Base-by-base conservation (phyloP, 2,888 invertebrate genomes). In the Myathropa florea region DNA sequence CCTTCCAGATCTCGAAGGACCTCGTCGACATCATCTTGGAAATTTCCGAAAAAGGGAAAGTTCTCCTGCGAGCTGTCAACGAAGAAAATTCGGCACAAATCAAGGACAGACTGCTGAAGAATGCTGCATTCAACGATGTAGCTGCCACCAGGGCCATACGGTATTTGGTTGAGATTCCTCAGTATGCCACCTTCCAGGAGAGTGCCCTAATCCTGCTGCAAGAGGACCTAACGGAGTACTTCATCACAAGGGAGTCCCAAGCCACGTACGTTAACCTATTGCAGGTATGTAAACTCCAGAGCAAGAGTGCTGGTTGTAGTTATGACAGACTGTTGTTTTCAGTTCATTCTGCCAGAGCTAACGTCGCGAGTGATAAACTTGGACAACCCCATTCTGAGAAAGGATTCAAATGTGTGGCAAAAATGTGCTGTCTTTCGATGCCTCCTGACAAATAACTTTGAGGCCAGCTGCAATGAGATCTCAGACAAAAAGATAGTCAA, bases 401-500 rank as follows among this genome's bases (percentile, higher is more conserved):
- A 89, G 3, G 90, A 90, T 9, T 70, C 81, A 0, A 89, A 89
- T 3, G 81, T 89, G 23, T 92, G 92, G 92, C 89, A 91, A 2
- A 91, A 91, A 30, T 89, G 91, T 26, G 90, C 90, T 0, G 85
- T 90, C 1, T 89, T 91, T 26, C 90, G 90, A 9, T 90, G 90
- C 60, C 83, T 92, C 4, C 79, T 93, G 0, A 67, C 89, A 1
- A 92, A 93, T 78, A 91, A 93, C 75, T 92, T 93, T 55, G 89
- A 90, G 23, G 88, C 84, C 0, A 88, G 91, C 9, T 80, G 88
- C 2, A 92, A 92, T 88, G 90, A 91, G 14, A 89, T 90, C 60
- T 86, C 89, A 0, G 93, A 93, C 88, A 89, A 88, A 4, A 89
- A 89, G 83, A 90, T 93, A n/a, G 89, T 92, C 30, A 83, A 75